phyloP scores from a whole-genome alignment of 2,797 vertebrate genomes.

The Rhodeus uyekii region DNA sequence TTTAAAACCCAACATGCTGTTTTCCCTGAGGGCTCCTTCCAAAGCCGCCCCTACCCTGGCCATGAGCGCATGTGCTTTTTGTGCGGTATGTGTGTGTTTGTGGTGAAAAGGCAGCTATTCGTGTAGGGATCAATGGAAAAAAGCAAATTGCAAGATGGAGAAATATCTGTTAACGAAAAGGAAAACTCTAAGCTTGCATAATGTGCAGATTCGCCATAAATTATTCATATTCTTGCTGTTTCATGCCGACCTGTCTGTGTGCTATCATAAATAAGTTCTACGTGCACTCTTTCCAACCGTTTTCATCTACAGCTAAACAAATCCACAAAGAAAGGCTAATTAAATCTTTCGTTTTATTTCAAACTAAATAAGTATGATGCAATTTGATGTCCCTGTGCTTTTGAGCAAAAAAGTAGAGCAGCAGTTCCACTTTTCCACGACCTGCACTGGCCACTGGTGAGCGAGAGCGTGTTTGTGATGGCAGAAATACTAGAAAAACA shows the following conservation, averaged over 20 bases:
- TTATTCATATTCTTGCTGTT: conserved; percentile 77
- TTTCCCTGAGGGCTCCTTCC: conserved; percentile 50
- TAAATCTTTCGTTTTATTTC: conserved; percentile 34
- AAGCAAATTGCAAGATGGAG: conserved; percentile 63
- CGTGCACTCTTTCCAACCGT: conserved; percentile 68
- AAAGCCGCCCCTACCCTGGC: conserved; percentile 43
- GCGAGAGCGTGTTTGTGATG: conserved; percentile 45
- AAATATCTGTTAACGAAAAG: conserved; percentile 64
- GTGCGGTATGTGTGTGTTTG: conserved; percentile 57
- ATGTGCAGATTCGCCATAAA: conserved; percentile 89
- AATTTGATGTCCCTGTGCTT: conserved; percentile 82
- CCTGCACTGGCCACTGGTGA: conserved; percentile 6
- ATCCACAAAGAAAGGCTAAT: conserved; percentile 49
- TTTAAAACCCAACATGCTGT: conserved; percentile 59
- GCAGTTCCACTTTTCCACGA: conserved; percentile 52
- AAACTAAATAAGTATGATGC: conserved; percentile 50
- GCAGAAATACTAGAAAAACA: conserved; percentile 38
- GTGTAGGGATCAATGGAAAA: conserved; percentile 50
- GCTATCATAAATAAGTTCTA: conserved; percentile 93
- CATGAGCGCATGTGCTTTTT: conserved; percentile 28
- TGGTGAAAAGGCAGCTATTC: conserved; percentile 67
- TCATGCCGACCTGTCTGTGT: conserved; percentile 77
- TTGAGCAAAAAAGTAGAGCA: conserved; percentile 74
- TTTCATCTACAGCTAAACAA: conserved; percentile 70
- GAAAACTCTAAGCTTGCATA: conserved; percentile 87